These are phyloP conservation scores for Pseudorasbora parva DNA, from an alignment of 2,113 vertebrate genomes.

Conservation along the genomic window DNA sequence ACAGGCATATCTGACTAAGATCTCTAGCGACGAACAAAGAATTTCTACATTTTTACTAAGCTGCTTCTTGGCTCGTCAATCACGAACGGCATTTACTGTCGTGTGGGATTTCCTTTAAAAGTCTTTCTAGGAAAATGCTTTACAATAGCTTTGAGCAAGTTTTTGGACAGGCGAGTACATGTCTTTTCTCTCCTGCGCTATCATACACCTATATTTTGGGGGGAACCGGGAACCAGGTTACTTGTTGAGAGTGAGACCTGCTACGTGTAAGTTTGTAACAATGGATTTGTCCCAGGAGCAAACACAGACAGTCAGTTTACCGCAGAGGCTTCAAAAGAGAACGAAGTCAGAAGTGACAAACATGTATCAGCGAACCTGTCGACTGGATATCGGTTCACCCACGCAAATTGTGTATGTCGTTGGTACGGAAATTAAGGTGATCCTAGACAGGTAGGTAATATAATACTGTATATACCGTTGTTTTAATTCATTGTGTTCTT, in stretches of 20 bases:
- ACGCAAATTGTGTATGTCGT: slow-evolving; percentile 53
- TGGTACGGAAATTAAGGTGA: slow-evolving; percentile 62
- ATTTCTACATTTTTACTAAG: neutral
- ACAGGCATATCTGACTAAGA: neutral
- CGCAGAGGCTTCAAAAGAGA: neutral
- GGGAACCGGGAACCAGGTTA: neutral
- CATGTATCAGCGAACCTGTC: slow-evolving; percentile 55
- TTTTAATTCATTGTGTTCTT: neutral
- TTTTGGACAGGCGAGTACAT: slow-evolving; percentile 44
- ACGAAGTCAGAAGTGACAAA: neutral
- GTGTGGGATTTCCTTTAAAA: neutral
- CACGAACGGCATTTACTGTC: too few relatives aligned
- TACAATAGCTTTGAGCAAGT: neutral
- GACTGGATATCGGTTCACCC: slow-evolving; percentile 41
- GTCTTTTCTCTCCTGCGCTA: neutral
- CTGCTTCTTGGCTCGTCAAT: neutral
- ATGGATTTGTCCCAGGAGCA: neutral
- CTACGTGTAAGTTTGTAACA: neutral
- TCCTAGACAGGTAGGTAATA: slow-evolving; percentile 62
- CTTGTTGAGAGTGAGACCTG: neutral
- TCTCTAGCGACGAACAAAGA: neutral
- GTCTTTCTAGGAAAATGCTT: neutral
- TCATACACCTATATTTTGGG: neutral
- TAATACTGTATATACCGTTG: too few relatives aligned
- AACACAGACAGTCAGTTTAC: neutral